Evolutionary conservation across 2,113 vertebrate species (phyloP).

Genomic region (Callithrix jacchus): DNA sequence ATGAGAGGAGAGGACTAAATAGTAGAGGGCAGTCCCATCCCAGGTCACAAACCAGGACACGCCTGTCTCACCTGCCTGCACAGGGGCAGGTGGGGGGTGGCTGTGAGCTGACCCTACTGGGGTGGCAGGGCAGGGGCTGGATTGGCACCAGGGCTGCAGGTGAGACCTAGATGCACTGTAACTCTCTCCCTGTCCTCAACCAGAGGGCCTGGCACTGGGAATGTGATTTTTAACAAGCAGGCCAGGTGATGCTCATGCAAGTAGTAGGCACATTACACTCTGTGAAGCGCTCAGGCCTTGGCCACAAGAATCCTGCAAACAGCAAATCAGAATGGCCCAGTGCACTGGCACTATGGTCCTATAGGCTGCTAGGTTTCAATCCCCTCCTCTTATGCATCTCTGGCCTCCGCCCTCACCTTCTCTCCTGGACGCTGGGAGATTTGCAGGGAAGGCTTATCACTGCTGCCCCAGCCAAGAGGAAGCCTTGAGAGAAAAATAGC

Average conservation of each 20-base stretch:
- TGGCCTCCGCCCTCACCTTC: background rate
- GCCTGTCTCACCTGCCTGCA: rapidly evolving
- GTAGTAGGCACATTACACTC: no score
- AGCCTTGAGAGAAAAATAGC: background rate
- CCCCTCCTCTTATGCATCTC: background rate
- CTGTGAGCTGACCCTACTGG: rapidly evolving
- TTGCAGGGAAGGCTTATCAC: background rate
- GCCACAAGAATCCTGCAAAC: no score
- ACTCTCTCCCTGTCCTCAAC: no score
- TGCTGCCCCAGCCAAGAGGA: background rate
- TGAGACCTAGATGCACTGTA: background rate
- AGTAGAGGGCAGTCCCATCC: background rate
- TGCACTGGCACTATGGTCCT: background rate
- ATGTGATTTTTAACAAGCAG: background rate
- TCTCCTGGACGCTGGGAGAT: background rate
- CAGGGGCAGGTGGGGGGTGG: rapidly evolving
- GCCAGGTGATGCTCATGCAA: no score
- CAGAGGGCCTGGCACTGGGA: background rate
- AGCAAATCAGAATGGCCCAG: rapidly evolving
- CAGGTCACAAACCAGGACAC: rapidly evolving
- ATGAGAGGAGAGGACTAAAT: background rate
- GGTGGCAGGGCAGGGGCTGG: background rate
- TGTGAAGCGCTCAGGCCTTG: background rate
- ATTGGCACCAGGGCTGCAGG: no score
- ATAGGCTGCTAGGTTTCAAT: background rate